Evolutionary conservation across 2,113 vertebrate species (phyloP).

Genomic region (Damaliscus lunatus): DNA sequence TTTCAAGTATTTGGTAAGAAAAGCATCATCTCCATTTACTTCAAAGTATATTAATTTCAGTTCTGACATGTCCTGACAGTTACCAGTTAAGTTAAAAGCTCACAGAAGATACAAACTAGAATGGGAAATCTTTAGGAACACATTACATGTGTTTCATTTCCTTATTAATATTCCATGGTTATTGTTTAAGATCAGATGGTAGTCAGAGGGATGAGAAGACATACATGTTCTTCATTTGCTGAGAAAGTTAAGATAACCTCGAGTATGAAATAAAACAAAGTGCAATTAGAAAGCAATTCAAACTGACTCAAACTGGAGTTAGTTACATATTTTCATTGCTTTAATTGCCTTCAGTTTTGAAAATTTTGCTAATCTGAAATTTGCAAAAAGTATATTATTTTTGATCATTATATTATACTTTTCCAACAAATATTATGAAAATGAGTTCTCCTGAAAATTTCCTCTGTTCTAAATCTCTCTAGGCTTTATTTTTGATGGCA

Average conservation of each 20-base stretch:
- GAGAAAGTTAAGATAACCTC: background rate
- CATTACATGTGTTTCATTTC: constrained; percentile 44
- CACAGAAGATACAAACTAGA: constrained; percentile 74
- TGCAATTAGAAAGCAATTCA: background rate
- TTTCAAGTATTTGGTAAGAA: constrained; percentile 78
- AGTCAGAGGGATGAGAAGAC: constrained; percentile 52
- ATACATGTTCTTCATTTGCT: constrained; percentile 27
- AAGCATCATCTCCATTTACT: constrained; percentile 78
- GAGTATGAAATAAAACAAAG: constrained; percentile 24
- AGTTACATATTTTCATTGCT: background rate
- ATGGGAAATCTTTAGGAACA: constrained; percentile 66
- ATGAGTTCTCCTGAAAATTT: background rate
- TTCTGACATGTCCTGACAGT: constrained; percentile 71
- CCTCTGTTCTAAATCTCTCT: background rate
- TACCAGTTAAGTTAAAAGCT: constrained; percentile 74
- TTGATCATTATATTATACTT: constrained; percentile 10
- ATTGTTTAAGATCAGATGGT: constrained; percentile 65
- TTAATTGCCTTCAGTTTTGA: background rate
- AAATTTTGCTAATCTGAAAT: constrained; percentile 15
- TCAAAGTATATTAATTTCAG: constrained; percentile 75
- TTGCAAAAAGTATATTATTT: background rate
- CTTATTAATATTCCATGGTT: constrained; percentile 62
- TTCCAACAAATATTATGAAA: background rate
- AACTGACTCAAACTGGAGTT: background rate
- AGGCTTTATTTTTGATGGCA: background rate